Conservation (phyloP, 2,113 vertebrate genomes). For the Rhegmatorhina hoffmannsi region DNA sequence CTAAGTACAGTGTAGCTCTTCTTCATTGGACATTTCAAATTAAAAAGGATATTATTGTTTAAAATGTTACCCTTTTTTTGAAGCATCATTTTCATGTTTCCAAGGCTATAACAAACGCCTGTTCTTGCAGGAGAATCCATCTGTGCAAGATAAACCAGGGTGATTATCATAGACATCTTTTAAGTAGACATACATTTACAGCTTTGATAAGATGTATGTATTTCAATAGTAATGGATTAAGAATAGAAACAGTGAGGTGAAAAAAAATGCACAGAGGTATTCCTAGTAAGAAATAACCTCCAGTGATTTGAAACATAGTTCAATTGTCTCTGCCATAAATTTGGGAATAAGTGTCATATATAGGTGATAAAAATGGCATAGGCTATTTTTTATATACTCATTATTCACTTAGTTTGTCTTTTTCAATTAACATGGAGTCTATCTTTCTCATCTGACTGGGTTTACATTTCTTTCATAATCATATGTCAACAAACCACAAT, state of each 20-base stretch:
- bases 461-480: slow-evolving; percentile 77
- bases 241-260: slow-evolving; percentile 49
- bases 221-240: slow-evolving; percentile 45
- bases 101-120: background rate
- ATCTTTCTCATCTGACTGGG: slow-evolving; percentile 74
- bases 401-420: slow-evolving; percentile 80
- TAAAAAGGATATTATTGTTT: background rate
- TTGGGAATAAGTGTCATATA: slow-evolving; percentile 76
- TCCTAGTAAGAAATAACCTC: slow-evolving; percentile 62
- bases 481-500: slow-evolving; percentile 70
- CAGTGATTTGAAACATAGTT: slow-evolving; percentile 75
- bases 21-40: background rate
- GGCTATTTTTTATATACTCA: slow-evolving; percentile 79
- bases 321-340: slow-evolving; percentile 76
- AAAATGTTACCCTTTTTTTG: background rate
- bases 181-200: slow-evolving; percentile 34
- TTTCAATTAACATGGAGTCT: slow-evolving; percentile 78
- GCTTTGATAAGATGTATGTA: slow-evolving; percentile 6
- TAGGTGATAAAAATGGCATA: slow-evolving; percentile 77
- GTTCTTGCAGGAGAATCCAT: slow-evolving; percentile 29
- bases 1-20: background rate
- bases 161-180: background rate
- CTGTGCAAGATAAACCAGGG: slow-evolving; percentile 16
- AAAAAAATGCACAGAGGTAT: slow-evolving; percentile 44
- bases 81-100: background rate